Base-by-base conservation (phyloP, 2,888 invertebrate genomes). In the Pharmacophagus antenor region DNA sequence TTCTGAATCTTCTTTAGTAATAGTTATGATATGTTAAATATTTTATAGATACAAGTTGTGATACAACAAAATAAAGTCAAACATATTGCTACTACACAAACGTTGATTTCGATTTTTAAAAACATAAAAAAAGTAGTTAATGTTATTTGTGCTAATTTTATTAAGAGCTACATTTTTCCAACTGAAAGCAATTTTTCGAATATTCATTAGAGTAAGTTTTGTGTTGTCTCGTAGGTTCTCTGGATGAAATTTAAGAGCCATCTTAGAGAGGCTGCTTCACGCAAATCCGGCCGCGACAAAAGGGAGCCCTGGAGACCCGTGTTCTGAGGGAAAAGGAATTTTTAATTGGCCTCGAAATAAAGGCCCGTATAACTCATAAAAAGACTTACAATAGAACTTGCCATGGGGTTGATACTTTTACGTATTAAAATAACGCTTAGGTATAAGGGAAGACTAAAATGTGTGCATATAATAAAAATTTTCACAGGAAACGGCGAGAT, bases 331-430 rank as follows among this genome's bases (percentile, higher is more conserved):
- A 79, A 82, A 81, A 80, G 76, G 79, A 80, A 80, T 83, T 83
- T 86, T 85, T 87, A 86, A 88, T 87, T 86, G 85, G 84, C 81
- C 74, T 77, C 74, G 71, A 80, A 84, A 86, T 83, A 84, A 82
- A 84, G 73, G 73, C 67, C 71, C 67, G 75, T 76, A 73, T 77
- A 77, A 74, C 73, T 76, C 75, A 53, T 61, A 52, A 61, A 61
- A 61, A 61, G 56, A 53, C 56, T 61, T 49, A 61, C 56, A 60
- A 60, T 52, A 74, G 72, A 70, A 76, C 73, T 77, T 71, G 79
- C 76, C 48, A 44, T 50, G 37, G 17, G 52, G 48, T 41, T 56
- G 52, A 56, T 53, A 49, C 56, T 49, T 48, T 49, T 61, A 46
- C 22, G 41, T 18, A 51, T 52, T 54, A 48, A 22, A 41, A 47